Evolutionary conservation across 2,888 invertebrate genomes (phyloP), one percentile per base, ranked within the genome.

Genomic region (Tetragnatha montana): DNA sequence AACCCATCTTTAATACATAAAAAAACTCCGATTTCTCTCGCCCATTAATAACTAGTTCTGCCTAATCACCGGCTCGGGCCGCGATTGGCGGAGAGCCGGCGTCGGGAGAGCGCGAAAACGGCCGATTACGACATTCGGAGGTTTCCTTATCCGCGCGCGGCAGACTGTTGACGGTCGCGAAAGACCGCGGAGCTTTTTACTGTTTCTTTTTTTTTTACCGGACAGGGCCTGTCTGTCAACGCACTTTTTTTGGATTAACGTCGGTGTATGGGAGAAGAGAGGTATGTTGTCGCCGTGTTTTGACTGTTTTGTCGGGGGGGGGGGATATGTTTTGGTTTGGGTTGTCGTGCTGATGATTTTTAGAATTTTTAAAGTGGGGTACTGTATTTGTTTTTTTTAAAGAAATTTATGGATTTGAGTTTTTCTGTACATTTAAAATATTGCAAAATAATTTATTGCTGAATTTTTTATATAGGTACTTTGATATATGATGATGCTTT

Each of bases 11-110:
- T 22, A 14, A 14, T 14, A 50, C 49, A n/a, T 49, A 19, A 76
- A 76, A 75, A 35, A 49, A 75, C 47, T n/a, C 17, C 47, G 47
- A 76, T n/a, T 8, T 68, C 14, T 12, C 12, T 19, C 17, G 70
- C 10, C 35, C 68, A 87, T 87, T 69, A 87, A 87, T 87, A 87
- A 87, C 87, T 81, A 81, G 87, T 87, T 87, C 70, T 76, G 70
- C 14, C 68, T 69, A 49, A 76, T 76, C 75, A 75, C 68, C 35
- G 47, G 80, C 21, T 50, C 21, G 8, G 17, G 12, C 6, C 51
- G 79, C 21, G 81, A 87, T 87, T 87, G 87, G 87, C 19, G 49
- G 78, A 35, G 10, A 81, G 76, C 87, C 69, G 19, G 51, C 81
- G 69, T 70, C 69, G 51, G 21, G 71, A 71, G 70, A 87, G 87